Base-by-base conservation (phyloP, 2,113 vertebrate genomes). In the Pandion haliaetus region DNA sequence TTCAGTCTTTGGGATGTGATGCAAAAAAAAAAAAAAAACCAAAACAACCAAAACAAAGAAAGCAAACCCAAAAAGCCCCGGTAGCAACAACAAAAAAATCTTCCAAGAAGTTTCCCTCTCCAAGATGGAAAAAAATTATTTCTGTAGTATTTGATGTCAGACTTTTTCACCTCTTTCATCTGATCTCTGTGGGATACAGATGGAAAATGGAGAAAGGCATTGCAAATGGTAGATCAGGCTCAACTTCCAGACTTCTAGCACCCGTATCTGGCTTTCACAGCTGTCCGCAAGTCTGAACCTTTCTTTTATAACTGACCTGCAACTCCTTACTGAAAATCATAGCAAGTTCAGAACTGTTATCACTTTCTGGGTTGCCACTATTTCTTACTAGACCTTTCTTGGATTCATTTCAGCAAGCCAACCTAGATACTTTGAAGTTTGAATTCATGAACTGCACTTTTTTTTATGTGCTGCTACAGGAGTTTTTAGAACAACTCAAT, bases 301-400 rank as follows among this genome's bases (percentile, higher is more conserved):
- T 87, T 94, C 78, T 91, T 96, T 94, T 62, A 32, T 85, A 93
- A 82, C 45, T 90, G 84, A 94, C 93, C 82, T 95, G 66, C 90
- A 85, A 20, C 40, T 82, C 28, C 25, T 29, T 34, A n/a, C 66
- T 80, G 82, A 77, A 95, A 87, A 94, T 72, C 93, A 90, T 49
- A 93, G 93, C 52, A 58, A 93, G 78, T 65, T 87, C 84, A 85
- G 87, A 90, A 57, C 52, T 3, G 12, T 62, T 91, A 91, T 6
- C 5, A 0, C 84, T 90, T 91, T 82, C 73, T 85, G 62, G 8
- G 28, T 90, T 96, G 87, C 58, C 8, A 4, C 45, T 86, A 19
- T 76, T 91, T 85, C 44, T 10, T 69, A 69, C 21, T 70, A 82
- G 78, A 72, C 66, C 49, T 62, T 82, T 70, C 84, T 82, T 91